phyloP scores from a whole-genome alignment of 2,888 invertebrate genomes.

The Perdita meconis region DNA sequence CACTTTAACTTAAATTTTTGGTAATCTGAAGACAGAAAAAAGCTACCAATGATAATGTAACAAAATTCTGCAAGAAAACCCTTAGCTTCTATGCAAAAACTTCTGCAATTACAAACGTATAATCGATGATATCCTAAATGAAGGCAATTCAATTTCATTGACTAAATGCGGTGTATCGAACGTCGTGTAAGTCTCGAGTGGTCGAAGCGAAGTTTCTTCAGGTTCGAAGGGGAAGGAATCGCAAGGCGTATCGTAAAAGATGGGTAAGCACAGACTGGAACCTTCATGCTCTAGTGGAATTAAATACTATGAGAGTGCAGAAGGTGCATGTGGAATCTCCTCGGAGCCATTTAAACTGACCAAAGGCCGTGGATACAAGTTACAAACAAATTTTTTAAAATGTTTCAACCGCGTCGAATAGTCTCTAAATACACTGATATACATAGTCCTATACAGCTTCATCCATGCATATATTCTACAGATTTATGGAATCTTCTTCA shows the following conservation, averaged over 20 bases:
- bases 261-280: constrained; percentile 76
- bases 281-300: constrained; percentile 79
- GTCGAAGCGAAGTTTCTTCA: constrained; percentile 64
- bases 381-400: constrained; percentile 52
- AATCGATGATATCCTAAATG: too few species aligned
- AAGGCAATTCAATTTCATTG: background rate
- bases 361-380: constrained; percentile 58
- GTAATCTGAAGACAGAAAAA: too few species aligned
- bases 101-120: too few species aligned
- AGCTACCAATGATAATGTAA: too few species aligned
- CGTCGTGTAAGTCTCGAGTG: constrained; percentile 46
- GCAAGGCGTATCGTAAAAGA: constrained; percentile 74
- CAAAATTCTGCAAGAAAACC: too few species aligned
- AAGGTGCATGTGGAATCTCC: constrained; percentile 45
- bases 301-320: constrained; percentile 72
- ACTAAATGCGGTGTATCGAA: constrained; percentile 42
- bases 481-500: too few species aligned
- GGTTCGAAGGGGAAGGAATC: constrained; percentile 58
- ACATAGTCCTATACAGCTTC: too few species aligned
- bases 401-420: constrained; percentile 40
- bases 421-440: too few species aligned
- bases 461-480: too few species aligned
- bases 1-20: too few species aligned
- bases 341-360: constrained; percentile 66
- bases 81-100: too few species aligned